Conservation (phyloP, 1,140 invertebrate genomes). For the Aphaenogaster ashmeadi region DNA sequence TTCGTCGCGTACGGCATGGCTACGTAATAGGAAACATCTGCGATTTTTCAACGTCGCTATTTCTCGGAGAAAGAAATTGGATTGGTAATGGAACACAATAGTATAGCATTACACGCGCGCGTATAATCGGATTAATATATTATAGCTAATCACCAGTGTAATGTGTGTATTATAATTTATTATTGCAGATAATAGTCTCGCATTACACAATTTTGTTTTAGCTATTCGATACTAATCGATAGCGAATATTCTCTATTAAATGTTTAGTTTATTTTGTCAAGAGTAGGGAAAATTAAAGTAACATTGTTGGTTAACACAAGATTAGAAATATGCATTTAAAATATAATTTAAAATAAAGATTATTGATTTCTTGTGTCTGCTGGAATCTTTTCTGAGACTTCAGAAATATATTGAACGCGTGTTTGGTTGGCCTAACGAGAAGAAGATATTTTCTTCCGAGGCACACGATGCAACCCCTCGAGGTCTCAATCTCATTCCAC, state of each 20-base stretch:
- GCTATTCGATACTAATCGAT: not conserved
- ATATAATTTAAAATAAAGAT: not conserved
- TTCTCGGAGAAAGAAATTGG: not conserved
- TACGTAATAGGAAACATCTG: not conserved
- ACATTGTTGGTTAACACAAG: not conserved
- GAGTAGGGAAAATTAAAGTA: not conserved
- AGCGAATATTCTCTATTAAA: not conserved
- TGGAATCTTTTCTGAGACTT: not conserved
- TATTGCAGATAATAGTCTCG: not conserved
- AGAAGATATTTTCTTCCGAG: constrained; percentile 1
- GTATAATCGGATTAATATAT: constrained; percentile 6
- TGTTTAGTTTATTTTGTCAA: not conserved
- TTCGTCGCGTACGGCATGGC: not conserved
- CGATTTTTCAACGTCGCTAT: not conserved
- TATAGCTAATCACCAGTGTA: not conserved
- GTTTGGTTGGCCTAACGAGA: not conserved
- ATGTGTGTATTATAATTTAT: constrained; percentile 9
- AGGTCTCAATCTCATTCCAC: constrained; percentile 21
- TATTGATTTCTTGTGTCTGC: not conserved
- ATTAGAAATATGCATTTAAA: not conserved
- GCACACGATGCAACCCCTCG: constrained; percentile 15
- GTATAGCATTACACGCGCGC: not conserved
- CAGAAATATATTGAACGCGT: not conserved
- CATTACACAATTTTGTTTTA: not conserved
- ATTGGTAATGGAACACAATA: not conserved